Base-by-base conservation (phyloP, 2,888 invertebrate species). In the Mesorhabditis spiculigera region DNA sequence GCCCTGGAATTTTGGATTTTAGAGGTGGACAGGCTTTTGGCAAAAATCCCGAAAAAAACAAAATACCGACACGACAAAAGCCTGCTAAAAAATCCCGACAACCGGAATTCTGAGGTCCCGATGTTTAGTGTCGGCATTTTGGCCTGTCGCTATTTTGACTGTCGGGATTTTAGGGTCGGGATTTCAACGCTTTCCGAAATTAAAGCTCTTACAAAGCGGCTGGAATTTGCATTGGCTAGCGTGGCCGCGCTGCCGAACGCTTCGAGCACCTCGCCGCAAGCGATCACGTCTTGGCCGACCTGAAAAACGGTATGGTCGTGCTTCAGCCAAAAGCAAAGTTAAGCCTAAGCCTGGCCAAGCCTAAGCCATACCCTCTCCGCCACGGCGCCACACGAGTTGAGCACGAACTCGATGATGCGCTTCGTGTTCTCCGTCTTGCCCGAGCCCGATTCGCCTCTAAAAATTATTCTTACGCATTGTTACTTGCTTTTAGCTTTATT, bases 361-460 rank as follows among this genome's bases (percentile, higher is more conserved):
- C 65, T 42, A 16, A 71, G 61, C 41, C 62, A 10, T 45, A 42
- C 67, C 67, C 43, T 45, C n/a, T 65, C 73, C 10, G 75, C 71
- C n/a, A 68, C 42, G 16, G n/a, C 16, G 5, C 74, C 74, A 69
- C 71, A 72, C 4, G 74, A 73, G 45, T 73, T 71, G 62, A 79
- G 66, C 28, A 87, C 87, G 79, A 87, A 88, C 75, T 87, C 87
- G 80, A 88, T 87, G 70, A 87, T 88, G 80, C 87, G 87, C 85
- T 87, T 89, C 71, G 88, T 88, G 84, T 88, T 88, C 76, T 90
- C 90, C 73, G 90, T 90, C 86, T 90, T 89, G 79, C 89, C 90
- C 75, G 90, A 90, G 74, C 90, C 90, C 75, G 89, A 89, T 82
- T 90, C 90, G 65, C 90, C 90, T 71, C 90, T 90, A 79, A 63